Percentiles rank a stretch among this genome's conserved stretches.
These are phyloP conservation scores for Gadopsis marmoratus DNA, from an alignment of 2,797 vertebrate genomes.

Conservation along the genomic window DNA sequence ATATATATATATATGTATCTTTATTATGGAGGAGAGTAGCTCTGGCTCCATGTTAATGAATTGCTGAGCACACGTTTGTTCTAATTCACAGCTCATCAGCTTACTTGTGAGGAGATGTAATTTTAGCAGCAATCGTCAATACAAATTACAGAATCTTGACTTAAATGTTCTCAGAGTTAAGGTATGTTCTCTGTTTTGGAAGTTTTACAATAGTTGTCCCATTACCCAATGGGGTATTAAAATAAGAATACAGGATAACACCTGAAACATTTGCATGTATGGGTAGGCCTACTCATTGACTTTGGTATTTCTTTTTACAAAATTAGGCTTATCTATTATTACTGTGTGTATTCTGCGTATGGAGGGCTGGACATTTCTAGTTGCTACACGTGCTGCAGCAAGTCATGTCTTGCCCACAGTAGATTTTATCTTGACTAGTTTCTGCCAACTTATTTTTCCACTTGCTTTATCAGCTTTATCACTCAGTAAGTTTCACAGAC, in stretches of 20 bases:
- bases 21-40: no score
- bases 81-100: background rate
- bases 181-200: background rate
- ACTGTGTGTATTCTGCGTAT: slow-evolving; percentile 17
- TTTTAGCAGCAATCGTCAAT: background rate
- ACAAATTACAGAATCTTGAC: background rate
- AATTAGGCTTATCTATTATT: background rate
- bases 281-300: rapidly evolving
- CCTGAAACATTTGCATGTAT: background rate
- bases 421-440: slow-evolving; percentile 22
- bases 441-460: slow-evolving; percentile 35
- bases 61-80: background rate
- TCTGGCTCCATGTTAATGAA: slow-evolving; percentile 26
- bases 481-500: background rate
- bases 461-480: background rate
- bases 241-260: background rate
- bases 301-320: background rate
- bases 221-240: background rate
- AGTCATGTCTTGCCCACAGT: slow-evolving; percentile 57
- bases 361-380: slow-evolving; percentile 43
- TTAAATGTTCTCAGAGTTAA: background rate
- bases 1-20: background rate
- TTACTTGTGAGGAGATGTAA: background rate
- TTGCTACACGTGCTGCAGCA: slow-evolving; percentile 57
- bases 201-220: background rate